Evolutionary conservation across 2,113 vertebrate species (phyloP).

Genomic region (Poecilia latipinna): DNA sequence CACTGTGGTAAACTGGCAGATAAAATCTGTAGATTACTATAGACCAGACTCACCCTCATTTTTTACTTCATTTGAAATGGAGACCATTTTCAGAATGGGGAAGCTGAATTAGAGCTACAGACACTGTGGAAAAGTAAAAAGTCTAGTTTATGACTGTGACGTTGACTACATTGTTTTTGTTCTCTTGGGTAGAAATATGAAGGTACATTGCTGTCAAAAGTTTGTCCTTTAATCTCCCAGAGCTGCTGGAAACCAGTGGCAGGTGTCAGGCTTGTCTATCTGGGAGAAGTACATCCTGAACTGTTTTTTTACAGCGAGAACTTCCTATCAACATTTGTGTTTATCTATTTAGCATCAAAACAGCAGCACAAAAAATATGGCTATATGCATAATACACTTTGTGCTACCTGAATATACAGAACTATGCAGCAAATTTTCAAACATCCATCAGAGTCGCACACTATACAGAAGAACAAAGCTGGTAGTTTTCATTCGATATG

Average conservation of each 20-base stretch:
- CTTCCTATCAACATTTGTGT: not conserved
- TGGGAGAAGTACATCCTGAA: not conserved
- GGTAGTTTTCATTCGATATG: too few relatives aligned
- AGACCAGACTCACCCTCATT: not conserved
- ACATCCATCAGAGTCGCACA: too few relatives aligned
- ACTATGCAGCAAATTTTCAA: too few relatives aligned
- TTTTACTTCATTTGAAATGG: not conserved
- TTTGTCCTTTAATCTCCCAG: not conserved
- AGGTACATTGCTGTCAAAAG: constrained; percentile 1
- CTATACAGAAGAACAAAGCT: too few relatives aligned
- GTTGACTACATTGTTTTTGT: not conserved
- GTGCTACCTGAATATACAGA: not conserved
- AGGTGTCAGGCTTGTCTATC: constrained; percentile 3
- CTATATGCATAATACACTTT: not conserved
- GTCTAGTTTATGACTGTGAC: not conserved
- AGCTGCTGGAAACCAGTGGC: constrained; percentile 3
- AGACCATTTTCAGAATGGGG: not conserved
- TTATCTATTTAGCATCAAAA: not conserved
- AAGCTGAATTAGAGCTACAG: not conserved
- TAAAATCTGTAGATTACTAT: not conserved
- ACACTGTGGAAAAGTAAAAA: not conserved
- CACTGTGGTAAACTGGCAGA: not conserved
- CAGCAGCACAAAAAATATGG: not conserved
- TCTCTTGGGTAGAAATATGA: not conserved
- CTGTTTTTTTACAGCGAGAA: not conserved